Evolutionary conservation across 2,113 vertebrate species (phyloP), one percentile per base, ranked within the genome.

Genomic region (Saguinus midas): DNA sequence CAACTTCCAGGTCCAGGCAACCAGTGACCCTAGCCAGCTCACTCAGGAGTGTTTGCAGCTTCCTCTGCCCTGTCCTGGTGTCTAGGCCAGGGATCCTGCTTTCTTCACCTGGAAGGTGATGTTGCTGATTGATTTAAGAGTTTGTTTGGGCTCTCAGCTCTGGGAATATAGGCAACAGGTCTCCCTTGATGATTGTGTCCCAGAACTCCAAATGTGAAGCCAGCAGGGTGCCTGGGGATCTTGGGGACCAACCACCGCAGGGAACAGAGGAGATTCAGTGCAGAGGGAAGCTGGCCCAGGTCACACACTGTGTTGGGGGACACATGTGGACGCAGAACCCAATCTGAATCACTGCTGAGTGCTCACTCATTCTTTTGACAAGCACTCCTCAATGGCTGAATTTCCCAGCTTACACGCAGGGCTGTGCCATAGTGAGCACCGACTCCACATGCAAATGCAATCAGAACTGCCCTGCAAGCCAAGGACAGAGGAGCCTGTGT

Each of bases 191-290:
- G 17, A 70, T 48, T 37, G 45, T 18, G 16, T 32, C n/a, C 25
- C 35, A 58, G 45, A 80, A 17, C 23, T 64, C 45, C 58, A 68
- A 66, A 78, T 21, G 25, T 43, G 50, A 79, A 66, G 17, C 14
- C 45, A 55, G n/a, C 6, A 35, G 40, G 9, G 25, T 5, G 61
- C 29, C 21, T 4, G 1, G 57, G 29, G n/a, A n/a, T 3, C 11
- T 21, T 35, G 11, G 48, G 61, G 58, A 13, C n/a, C 8, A 20
- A 64, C 20, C 1, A 5, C 43, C 16, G 18, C 9, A 0, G 4
- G 43, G 68, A 35, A 43, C 3, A 3, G 29, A 57, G 52, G 78
- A 72, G 37, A 43, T 3, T 2, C 0, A 2, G 37, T 9, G 17
- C 43, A 73, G 32, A 75, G 32, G 45, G 17, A 17, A 1, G 23